phyloP scores from a whole-genome alignment of 2,888 invertebrate genomes.

The Eucriotettix oculatus region DNA sequence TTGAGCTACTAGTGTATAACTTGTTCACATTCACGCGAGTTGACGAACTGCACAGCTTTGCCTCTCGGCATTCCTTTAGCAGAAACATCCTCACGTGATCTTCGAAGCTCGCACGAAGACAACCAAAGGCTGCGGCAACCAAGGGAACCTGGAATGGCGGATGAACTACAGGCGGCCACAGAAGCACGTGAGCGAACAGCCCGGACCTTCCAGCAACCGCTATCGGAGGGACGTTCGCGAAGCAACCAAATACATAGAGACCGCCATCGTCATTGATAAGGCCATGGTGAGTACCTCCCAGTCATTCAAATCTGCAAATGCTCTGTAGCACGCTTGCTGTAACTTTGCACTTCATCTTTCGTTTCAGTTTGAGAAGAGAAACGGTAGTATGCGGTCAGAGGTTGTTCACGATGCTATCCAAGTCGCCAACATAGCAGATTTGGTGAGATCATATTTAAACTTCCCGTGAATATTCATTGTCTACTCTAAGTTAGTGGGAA shows the following conservation, averaged over 20 bases:
- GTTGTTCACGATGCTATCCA: constrained; percentile 91
- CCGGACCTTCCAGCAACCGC: constrained; percentile 19
- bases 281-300: constrained; percentile 52
- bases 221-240: constrained; percentile 67
- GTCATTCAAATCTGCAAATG: neutral
- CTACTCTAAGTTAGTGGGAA: too few species aligned
- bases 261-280: constrained; percentile 89
- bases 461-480: neutral
- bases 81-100: constrained; percentile 95
- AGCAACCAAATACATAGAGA: constrained; percentile 88
- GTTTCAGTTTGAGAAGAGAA: constrained; percentile 65
- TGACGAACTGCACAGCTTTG: constrained; percentile 10
- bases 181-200: constrained; percentile 23
- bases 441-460: constrained; percentile 45
- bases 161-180: constrained; percentile 44
- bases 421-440: constrained; percentile 93
- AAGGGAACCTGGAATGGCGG: constrained; percentile 57
- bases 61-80: constrained; percentile 25
- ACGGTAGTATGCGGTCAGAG: constrained; percentile 72
- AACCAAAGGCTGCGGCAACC: constrained; percentile 82
- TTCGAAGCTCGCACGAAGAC: constrained; percentile 85
- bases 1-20: neutral
- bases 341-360: neutral
- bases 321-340: neutral
- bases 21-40: neutral